Evolutionary conservation across 2,888 invertebrate genomes (phyloP), one percentile per base, ranked within the genome.

Genomic region (Myathropa florea): DNA sequence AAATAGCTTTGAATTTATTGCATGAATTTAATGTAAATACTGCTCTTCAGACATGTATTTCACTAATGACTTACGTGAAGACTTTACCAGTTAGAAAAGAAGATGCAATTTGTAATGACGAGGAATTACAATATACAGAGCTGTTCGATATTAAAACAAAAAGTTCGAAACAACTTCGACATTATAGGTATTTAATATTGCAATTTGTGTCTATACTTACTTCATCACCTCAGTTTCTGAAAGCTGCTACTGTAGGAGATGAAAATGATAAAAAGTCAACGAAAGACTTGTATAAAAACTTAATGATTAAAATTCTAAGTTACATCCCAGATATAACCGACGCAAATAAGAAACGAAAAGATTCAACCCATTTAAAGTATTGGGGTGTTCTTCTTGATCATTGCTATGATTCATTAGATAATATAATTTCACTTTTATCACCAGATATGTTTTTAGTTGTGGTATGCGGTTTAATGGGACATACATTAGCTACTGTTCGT

Each of bases 311-410:
- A 88, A 93, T 95, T 1, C 92, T 97, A 6, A 94, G 95, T 0
- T 95, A 95, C 86, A 95, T 97, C 59, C 95, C 96, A 88, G 93
- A 93, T 21, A 94, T 95, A 12, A 94, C 95, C 0, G 95, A 94
- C 88, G 93, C 95, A 0, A 93, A 94, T 0, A 96, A 96, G 88
- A 94, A 94, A 57, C 93, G 94, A 76, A 93, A 94, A 0, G 94
- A 94, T 0, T 93, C 93, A 7, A 93, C 94, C 0, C 93, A 94
- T 76, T 93, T 93, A 0, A 96, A 96, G 90, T 98, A 96, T 91
- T 97, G 97, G 97, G 96, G 95, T 90, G 95, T 96, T 0, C 94
- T 98, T 92, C 92, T 96, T 14, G 96, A 97, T 90, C 95, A 96
- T 89, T 95, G 95, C 59, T 96, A 96, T 89, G 97, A 97, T 89